Percentiles rank a stretch among this genome's conserved stretches.
Evolutionary conservation across 1,140 invertebrate genomes (phyloP).

Genomic region (Eueides isabella): DNA sequence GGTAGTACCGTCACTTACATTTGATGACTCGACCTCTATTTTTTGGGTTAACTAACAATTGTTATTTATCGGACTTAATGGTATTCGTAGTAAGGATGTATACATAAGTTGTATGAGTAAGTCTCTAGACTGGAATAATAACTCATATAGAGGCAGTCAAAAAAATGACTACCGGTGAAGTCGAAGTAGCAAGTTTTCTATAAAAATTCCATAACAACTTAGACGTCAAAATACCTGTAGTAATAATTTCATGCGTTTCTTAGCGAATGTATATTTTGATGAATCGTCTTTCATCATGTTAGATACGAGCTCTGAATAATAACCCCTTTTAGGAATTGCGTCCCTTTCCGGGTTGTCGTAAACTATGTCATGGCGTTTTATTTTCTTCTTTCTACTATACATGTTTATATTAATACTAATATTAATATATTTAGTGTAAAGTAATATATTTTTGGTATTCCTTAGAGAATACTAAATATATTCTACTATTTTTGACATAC

Average conservation of each 20-base stretch:
- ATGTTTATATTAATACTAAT: conserved; percentile 3
- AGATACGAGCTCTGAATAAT: conserved; percentile 79
- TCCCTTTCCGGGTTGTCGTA: conserved; percentile 9
- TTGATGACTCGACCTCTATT: too few species aligned
- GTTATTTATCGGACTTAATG: too few species aligned
- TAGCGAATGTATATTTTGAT: conserved; percentile 57
- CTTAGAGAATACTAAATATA: neutral
- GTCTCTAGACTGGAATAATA: too few species aligned
- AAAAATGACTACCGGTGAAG: too few species aligned
- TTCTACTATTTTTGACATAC: neutral
- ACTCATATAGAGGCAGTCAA: too few species aligned
- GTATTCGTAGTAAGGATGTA: too few species aligned
- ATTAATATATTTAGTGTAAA: neutral
- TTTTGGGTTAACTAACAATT: too few species aligned
- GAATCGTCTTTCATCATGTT: conserved; percentile 69
- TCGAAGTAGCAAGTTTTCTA: too few species aligned
- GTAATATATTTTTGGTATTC: neutral
- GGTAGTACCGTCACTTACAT: too few species aligned
- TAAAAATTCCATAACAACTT: too few species aligned
- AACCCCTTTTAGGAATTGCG: neutral
- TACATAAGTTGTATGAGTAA: too few species aligned
- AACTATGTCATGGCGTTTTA: neutral
- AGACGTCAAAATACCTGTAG: conserved; percentile 54
- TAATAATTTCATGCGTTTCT: conserved; percentile 67
- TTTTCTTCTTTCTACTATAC: conserved; percentile 6